These are phyloP conservation scores for Drosophila ustulata DNA, from an alignment of 2,888 invertebrate genomes.

Conservation along the genomic window DNA sequence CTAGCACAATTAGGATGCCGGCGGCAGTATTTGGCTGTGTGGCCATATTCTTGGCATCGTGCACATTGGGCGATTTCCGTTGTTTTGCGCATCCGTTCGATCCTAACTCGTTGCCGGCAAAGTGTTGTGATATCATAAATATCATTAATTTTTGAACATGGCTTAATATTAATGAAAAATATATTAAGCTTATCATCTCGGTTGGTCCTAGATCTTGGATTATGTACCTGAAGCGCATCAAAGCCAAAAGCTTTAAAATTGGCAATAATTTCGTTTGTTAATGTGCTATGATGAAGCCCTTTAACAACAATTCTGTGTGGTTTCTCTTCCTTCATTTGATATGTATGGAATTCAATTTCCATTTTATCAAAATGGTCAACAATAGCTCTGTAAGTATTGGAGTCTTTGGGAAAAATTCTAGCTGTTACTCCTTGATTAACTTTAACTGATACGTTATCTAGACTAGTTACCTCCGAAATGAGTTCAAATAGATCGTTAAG, in stretches of 20 bases:
- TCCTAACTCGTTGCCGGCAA: background rate
- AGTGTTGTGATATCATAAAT: background rate
- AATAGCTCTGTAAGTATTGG: no score
- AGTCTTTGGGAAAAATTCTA: background rate
- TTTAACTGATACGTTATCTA: conserved; percentile 7
- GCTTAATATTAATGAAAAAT: conserved; percentile 5
- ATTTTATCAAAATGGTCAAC: no score
- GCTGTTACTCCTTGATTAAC: conserved; percentile 12
- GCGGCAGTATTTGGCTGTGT: conserved; percentile 5
- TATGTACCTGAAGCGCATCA: conserved; percentile 13
- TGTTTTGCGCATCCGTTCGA: conserved; percentile 10
- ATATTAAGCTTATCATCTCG: background rate
- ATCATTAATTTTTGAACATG: background rate
- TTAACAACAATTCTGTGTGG: no score
- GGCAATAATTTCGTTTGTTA: no score
- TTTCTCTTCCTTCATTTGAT: no score
- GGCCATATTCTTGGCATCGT: conserved; percentile 3
- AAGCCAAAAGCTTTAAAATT: no score
- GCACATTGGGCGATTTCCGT: conserved; percentile 8
- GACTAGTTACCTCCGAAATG: conserved; percentile 1
- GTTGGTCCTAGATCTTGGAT: background rate
- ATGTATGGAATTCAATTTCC: no score
- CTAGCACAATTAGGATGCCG: conserved; percentile 1
- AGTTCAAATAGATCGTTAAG: conserved; percentile 19
- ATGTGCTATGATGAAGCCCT: no score